phyloP scores from a whole-genome alignment of 1,140 invertebrate genomes.

The Drosophila navojoa region DNA sequence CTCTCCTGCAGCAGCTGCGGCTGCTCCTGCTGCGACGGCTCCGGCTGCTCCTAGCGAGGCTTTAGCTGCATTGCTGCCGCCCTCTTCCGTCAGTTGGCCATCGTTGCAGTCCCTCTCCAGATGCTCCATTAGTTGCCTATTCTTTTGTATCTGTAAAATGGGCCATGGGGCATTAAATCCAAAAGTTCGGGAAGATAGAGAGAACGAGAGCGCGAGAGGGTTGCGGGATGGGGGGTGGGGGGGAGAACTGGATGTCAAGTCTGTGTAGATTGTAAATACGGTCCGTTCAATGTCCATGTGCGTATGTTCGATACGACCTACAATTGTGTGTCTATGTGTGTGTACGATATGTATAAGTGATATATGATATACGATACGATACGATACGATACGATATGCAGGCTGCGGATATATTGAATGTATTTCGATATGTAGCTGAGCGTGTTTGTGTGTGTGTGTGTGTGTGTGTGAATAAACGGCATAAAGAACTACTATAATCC shows the following conservation, averaged over 20 bases:
- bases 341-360: too few species aligned
- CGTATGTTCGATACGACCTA: too few species aligned
- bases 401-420: too few species aligned
- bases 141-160: constrained; percentile 92
- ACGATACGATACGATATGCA: too few species aligned
- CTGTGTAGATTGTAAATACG: not conserved
- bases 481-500: too few species aligned
- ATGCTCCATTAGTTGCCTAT: constrained; percentile 96
- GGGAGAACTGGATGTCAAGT: not conserved
- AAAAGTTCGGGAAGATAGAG: constrained; percentile 39
- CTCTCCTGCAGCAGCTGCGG: not conserved
- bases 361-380: too few species aligned
- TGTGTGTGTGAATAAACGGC: too few species aligned
- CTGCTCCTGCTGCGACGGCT: not conserved
- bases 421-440: too few species aligned
- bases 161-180: constrained; percentile 59
- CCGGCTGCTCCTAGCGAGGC: constrained; percentile 50
- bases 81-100: constrained; percentile 38
- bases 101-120: constrained; percentile 86
- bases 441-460: too few species aligned
- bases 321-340: too few species aligned
- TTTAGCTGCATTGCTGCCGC: constrained; percentile 84
- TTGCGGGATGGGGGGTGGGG: too few species aligned
- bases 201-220: not conserved
- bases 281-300: too few species aligned